These are phyloP conservation scores for Phytoseiulus persimilis DNA, from an alignment of 2,888 invertebrate genomes.

Conservation along the genomic window DNA sequence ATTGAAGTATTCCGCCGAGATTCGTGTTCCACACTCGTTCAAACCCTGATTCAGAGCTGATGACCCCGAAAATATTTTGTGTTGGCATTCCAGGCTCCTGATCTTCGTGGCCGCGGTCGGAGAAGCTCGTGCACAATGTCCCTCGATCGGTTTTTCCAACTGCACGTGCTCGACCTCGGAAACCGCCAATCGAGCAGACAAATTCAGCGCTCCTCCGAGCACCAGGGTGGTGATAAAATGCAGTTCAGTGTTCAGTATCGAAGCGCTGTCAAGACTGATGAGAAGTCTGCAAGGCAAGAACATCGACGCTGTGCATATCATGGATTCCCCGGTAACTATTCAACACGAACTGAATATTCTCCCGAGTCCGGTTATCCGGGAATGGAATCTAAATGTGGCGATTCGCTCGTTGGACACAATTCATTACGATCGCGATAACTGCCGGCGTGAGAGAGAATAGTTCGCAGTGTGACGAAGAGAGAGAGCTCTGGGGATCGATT, in stretches of 20 bases:
- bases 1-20: too few species aligned
- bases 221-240: neutral
- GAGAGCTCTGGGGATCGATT: too few species aligned
- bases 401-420: neutral
- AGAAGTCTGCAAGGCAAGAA: neutral
- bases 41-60: too few species aligned
- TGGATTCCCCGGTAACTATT: slow-evolving; percentile 30
- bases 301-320: slow-evolving; percentile 22
- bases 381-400: neutral
- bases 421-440: too few species aligned
- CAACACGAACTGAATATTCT: neutral
- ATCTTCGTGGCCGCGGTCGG: neutral
- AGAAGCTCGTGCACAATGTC: neutral
- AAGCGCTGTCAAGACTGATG: slow-evolving; percentile 10
- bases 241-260: neutral
- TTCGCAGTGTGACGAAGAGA: too few species aligned
- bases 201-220: neutral
- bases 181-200: neutral
- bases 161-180: slow-evolving; percentile 16
- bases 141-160: neutral
- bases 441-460: too few species aligned
- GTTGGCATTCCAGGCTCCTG: neutral
- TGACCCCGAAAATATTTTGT: neutral
- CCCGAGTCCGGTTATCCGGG: neutral
- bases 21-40: too few species aligned